Conservation (phyloP, 2,113 vertebrate genomes). For the Sceloporus undulatus region DNA sequence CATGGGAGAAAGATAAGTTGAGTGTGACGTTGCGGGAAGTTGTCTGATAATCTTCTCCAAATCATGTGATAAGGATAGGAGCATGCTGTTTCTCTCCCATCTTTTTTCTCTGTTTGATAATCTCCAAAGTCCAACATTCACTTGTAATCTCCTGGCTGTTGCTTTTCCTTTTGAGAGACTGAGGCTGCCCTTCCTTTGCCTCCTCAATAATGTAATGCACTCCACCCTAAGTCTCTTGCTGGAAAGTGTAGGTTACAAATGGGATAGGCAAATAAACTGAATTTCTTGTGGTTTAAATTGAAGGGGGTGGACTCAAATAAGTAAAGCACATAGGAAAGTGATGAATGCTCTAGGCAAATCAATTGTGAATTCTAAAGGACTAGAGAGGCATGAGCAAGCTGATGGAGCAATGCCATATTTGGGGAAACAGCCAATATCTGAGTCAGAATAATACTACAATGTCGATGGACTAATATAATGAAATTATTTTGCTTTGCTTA, state of each 20-base stretch:
- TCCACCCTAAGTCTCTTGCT: not conserved
- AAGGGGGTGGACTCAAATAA: not conserved
- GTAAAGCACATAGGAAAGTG: not conserved
- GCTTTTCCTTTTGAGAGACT: not conserved
- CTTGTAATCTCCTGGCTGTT: not conserved
- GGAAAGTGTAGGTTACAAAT: not conserved
- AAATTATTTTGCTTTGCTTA: constrained; percentile 28
- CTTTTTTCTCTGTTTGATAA: too few relatives aligned
- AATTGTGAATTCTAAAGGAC: constrained; percentile 36
- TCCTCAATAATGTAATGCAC: not conserved
- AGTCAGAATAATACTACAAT: constrained; percentile 32
- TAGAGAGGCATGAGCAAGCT: constrained; percentile 40
- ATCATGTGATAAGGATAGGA: too few relatives aligned
- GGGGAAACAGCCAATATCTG: constrained; percentile 31
- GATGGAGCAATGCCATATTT: constrained; percentile 35
- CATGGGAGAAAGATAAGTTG: too few relatives aligned
- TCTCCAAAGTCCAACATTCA: not conserved
- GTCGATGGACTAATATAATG: constrained; percentile 15
- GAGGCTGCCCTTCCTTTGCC: not conserved
- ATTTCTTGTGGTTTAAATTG: constrained; percentile 22
- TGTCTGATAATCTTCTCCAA: too few relatives aligned
- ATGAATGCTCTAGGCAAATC: constrained; percentile 14
- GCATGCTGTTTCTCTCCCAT: too few relatives aligned
- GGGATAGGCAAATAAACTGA: constrained; percentile 5
- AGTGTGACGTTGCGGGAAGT: too few relatives aligned